phyloP scores from a whole-genome alignment of 1,140 invertebrate species.

The Agrypnia vestita region DNA sequence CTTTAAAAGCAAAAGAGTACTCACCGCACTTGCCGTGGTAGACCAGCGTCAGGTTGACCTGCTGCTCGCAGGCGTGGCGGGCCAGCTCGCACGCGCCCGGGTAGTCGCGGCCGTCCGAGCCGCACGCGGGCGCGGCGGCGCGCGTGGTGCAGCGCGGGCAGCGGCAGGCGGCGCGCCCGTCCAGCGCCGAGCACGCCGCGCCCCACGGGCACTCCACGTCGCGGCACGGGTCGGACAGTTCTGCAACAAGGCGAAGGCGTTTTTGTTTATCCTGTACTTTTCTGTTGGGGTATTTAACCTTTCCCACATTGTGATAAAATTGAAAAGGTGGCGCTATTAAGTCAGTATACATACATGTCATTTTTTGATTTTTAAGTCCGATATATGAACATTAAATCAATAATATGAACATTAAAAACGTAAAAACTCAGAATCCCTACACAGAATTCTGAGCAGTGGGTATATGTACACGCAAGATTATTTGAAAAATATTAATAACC shows the following conservation, averaged over 20 bases:
- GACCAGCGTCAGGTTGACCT: constrained; percentile 85
- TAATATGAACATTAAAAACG: no score
- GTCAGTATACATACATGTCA: no score
- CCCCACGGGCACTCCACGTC: constrained; percentile 82
- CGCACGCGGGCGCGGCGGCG: constrained; percentile 80
- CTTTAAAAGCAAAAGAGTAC: constrained; percentile 62
- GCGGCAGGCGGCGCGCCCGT: constrained; percentile 80
- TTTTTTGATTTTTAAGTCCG: no score
- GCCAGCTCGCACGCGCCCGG: constrained; percentile 86
- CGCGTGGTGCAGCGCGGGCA: constrained; percentile 82
- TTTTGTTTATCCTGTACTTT: no score
- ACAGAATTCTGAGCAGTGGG: no score
- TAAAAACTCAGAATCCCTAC: no score
- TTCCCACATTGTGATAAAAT: no score
- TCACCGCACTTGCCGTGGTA: constrained; percentile 93
- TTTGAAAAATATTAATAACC: no score
- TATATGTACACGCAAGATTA: no score
- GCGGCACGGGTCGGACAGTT: constrained; percentile 84
- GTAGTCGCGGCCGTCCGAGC: constrained; percentile 82
- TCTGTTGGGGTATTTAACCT: no score
- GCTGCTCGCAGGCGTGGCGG: constrained; percentile 81
- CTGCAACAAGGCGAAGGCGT: constrained; percentile 70
- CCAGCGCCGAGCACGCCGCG: constrained; percentile 84
- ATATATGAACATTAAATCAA: no score
- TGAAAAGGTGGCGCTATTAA: no score